Percentiles rank a stretch among this genome's conserved stretches.
phyloP scores from a whole-genome alignment of 2,797 vertebrate species.

The Aphelocoma californica region DNA sequence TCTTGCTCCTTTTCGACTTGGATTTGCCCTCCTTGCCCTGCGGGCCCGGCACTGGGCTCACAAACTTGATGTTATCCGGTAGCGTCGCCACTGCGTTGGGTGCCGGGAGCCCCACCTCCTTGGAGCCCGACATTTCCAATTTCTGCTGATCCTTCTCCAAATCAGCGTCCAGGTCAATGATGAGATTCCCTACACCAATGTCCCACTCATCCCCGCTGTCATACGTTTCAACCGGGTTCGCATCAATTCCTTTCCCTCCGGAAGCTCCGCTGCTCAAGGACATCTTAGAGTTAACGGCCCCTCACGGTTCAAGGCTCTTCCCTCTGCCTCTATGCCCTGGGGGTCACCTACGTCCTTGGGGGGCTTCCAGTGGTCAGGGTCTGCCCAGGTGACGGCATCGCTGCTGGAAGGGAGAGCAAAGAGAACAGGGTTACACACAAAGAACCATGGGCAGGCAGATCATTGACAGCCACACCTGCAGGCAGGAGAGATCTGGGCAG shows the following conservation, averaged over 20 bases:
- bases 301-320: slow-evolving; percentile 80
- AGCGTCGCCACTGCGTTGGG: slow-evolving; percentile 94
- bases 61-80: slow-evolving; percentile 98
- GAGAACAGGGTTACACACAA: slow-evolving; percentile 63
- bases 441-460: not conserved
- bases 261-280: slow-evolving; percentile 99
- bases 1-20: slow-evolving; percentile 98
- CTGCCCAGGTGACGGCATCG: slow-evolving; percentile 78
- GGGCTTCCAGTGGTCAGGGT: slow-evolving; percentile 67
- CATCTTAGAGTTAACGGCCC: slow-evolving; percentile 99
- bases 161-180: slow-evolving; percentile 99
- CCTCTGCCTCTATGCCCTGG: slow-evolving; percentile 71
- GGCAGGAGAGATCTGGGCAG: not conserved
- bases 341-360: slow-evolving; percentile 74
- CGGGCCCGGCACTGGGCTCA: slow-evolving; percentile 94
- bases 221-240: slow-evolving; percentile 99
- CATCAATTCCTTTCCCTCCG: slow-evolving; percentile 99
- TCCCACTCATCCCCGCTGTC: slow-evolving; percentile 99
- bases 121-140: slow-evolving; percentile 99
- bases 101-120: slow-evolving; percentile 91
- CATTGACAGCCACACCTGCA: fast-evolving
- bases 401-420: slow-evolving; percentile 74
- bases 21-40: slow-evolving; percentile 99
- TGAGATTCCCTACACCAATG: slow-evolving; percentile 99
- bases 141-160: slow-evolving; percentile 98